Conservation (phyloP, 2,113 vertebrate genomes). For the Lepus timidus region DNA sequence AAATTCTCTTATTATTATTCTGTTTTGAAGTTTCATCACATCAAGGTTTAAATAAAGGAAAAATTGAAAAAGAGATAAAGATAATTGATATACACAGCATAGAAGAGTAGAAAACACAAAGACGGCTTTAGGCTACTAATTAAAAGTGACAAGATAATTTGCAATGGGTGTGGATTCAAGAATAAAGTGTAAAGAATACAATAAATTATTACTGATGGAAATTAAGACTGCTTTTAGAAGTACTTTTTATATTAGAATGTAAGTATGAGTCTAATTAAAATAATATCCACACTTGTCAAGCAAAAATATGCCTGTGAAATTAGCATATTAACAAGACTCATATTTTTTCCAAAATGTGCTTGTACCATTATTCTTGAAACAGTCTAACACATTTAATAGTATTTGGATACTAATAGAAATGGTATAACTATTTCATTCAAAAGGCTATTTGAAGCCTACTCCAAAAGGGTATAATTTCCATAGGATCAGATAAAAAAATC, state of each 20-base stretch:
- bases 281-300: constrained; percentile 76
- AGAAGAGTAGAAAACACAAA: constrained; percentile 66
- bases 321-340: constrained; percentile 80
- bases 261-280: constrained; percentile 83
- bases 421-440: constrained; percentile 58
- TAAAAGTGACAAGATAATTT: constrained; percentile 81
- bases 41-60: constrained; percentile 46
- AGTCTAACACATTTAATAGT: constrained; percentile 70
- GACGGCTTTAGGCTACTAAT: constrained; percentile 78
- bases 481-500: constrained; percentile 42
- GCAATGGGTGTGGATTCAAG: constrained; percentile 55
- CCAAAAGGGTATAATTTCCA: constrained; percentile 30
- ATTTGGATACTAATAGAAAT: constrained; percentile 63
- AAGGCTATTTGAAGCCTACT: constrained; percentile 51
- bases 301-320: constrained; percentile 79
- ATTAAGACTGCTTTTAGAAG: constrained; percentile 76
- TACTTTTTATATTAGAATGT: constrained; percentile 79
- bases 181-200: constrained; percentile 74
- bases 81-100: constrained; percentile 78
- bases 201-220: constrained; percentile 80
- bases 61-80: constrained; percentile 74
- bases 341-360: constrained; percentile 70
- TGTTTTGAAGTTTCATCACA: constrained; percentile 53
- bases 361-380: constrained; percentile 61
- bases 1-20: constrained; percentile 61